Base-by-base conservation (phyloP, 2,113 vertebrate species). In the Myotis lucifugus region DNA sequence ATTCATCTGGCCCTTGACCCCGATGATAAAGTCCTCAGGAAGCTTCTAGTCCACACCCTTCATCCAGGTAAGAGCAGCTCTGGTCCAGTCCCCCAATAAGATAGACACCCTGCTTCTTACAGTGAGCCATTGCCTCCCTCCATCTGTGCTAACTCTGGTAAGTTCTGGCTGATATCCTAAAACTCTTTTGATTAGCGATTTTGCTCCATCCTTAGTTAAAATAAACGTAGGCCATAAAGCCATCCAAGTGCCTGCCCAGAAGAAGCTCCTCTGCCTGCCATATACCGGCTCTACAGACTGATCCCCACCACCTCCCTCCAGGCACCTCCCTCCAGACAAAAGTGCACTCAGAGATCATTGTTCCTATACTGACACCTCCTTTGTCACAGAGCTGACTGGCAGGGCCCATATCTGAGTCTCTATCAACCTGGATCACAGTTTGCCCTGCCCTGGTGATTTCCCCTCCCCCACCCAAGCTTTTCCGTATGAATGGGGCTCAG, bases 171-270 rank as follows among this genome's bases (percentile, higher is more conserved):
- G 37, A 18, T 59, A 59, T 48, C 40, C 37, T 37, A 5, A 37
- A 7, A 61, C 74, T 87, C 61, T 50, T 72, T 48, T 40, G 46
- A 84, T 37, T 27, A 85, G 88, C 72, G 40, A 59, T 52, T 88
- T 32, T 70, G 6, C 12, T 87, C 52, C 69, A 46, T 52, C 23
- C 21, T 79, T 42, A 32, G 25, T 64, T 40, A 50, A 92, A 95
- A 67, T 23, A 46, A 83, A 90, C 34, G 10, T 34, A 6, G 10
- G 10, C 2, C 32, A 56, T 34, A 67, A 78, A 56, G 74, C 27
- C 73, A 19, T 5, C 40, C 1, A 3, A 69, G 37, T 34, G 29
- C n/a, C 13, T 48, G 10, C 21, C 17, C 19, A 21, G 50, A 7
- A 0, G 1, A 56, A n/a, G 27, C 29, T 85, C 48, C 40, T n/a